Percentiles rank a stretch among this genome's conserved stretches.
phyloP scores from a whole-genome alignment of 2,797 vertebrate genomes.

The Percopsis omiscomaycus region DNA sequence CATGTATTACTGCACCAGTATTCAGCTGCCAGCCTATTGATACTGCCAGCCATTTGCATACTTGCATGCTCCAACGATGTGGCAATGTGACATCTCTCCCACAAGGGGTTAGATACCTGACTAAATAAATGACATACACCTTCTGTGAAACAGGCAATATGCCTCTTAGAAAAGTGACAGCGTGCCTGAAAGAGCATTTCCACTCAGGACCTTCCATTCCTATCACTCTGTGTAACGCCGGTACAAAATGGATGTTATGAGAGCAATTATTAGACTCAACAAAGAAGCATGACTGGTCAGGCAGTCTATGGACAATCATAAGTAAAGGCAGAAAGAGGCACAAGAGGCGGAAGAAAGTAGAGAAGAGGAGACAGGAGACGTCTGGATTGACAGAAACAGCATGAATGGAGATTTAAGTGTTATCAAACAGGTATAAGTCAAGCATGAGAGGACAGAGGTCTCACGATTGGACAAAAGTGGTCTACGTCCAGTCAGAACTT shows the following conservation, averaged over 20 bases:
- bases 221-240: constrained; percentile 68
- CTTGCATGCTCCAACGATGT: constrained; percentile 25
- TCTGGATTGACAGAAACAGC: not conserved
- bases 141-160: constrained; percentile 52
- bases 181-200: constrained; percentile 38
- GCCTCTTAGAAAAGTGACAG: constrained; percentile 57
- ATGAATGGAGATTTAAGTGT: constrained; percentile 27
- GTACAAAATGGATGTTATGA: constrained; percentile 65
- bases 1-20: constrained; percentile 37
- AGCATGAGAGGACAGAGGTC: constrained; percentile 34
- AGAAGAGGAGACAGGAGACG: constrained; percentile 11
- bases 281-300: constrained; percentile 54
- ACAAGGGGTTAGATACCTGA: constrained; percentile 19
- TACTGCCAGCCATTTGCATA: constrained; percentile 43
- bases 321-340: constrained; percentile 3
- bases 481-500: constrained; percentile 42
- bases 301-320: constrained; percentile 29
- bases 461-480: constrained; percentile 26
- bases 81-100: constrained; percentile 27
- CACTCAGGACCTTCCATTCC: constrained; percentile 61
- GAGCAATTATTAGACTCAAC: constrained; percentile 57
- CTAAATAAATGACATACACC: constrained; percentile 10
- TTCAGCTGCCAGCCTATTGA: constrained; percentile 34
- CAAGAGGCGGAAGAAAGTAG: constrained; percentile 7
- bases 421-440: constrained; percentile 35